These are phyloP conservation scores for Crocuta crocuta DNA, from an alignment of 2,113 vertebrate genomes.

Conservation along the genomic window DNA sequence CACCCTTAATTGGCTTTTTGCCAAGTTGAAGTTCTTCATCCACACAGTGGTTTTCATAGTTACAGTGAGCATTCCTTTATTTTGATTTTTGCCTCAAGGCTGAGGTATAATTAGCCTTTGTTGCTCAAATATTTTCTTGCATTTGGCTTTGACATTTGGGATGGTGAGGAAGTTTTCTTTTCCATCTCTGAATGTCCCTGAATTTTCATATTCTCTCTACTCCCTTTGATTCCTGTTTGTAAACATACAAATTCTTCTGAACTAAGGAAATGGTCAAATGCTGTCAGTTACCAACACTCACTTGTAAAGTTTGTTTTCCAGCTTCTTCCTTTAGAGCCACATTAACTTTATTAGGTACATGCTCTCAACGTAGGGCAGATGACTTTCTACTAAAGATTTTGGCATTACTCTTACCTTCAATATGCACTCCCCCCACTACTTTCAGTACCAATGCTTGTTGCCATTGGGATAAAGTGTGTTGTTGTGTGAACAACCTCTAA, in stretches of 20 bases:
- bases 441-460: neutral
- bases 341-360: neutral
- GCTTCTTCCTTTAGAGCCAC: neutral
- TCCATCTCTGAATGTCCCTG: neutral
- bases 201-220: neutral
- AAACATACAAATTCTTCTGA: neutral
- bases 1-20: neutral
- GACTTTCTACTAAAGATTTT: neutral
- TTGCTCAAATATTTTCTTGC: conserved; percentile 2
- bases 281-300: neutral
- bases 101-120: neutral
- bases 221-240: neutral
- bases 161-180: neutral
- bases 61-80: neutral
- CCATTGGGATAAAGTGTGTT: neutral
- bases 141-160: neutral
- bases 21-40: neutral
- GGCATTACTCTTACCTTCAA: neutral
- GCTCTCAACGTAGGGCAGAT: neutral
- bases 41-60: neutral
- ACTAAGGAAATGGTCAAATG: neutral
- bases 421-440: neutral
- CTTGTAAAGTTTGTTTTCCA: neutral
- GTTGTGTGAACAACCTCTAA: neutral
- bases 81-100: neutral